Percentiles rank a stretch among this genome's conserved stretches.
Conservation (phyloP, 2,888 invertebrate genomes). For the Scaptomyza reducta region DNA sequence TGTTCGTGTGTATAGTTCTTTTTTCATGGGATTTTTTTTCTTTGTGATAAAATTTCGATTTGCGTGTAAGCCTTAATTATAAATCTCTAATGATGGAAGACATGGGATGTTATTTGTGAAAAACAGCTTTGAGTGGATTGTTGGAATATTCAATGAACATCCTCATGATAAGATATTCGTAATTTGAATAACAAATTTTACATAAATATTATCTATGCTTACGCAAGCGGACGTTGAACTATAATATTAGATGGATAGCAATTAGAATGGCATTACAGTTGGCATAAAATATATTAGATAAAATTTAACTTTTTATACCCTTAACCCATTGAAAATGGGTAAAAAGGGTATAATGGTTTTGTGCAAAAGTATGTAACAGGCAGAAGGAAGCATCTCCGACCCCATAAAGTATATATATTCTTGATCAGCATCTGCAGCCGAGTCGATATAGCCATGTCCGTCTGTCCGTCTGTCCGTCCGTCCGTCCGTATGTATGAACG, state of each 20-base stretch:
- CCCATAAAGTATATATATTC: no score
- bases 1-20: constrained; percentile 12
- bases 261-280: no score
- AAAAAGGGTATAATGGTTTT: no score
- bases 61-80: constrained; percentile 53
- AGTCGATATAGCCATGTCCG: no score
- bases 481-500: no score
- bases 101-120: constrained; percentile 62
- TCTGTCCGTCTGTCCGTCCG: no score
- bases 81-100: constrained; percentile 58
- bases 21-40: constrained; percentile 1
- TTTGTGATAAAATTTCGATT: constrained; percentile 36
- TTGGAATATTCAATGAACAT: constrained; percentile 14
- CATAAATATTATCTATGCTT: constrained; percentile 1
- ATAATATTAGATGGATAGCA: neutral
- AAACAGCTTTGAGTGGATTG: constrained; percentile 3
- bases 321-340: no score
- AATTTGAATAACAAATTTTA: neutral
- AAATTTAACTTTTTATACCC: no score
- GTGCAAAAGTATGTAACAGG: no score
- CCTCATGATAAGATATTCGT: constrained; percentile 9
- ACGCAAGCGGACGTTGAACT: constrained; percentile 2
- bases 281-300: no score
- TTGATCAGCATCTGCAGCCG: no score
- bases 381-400: no score